Conservation (phyloP, 2,797 vertebrate species). For the Danionella dracula region DNA sequence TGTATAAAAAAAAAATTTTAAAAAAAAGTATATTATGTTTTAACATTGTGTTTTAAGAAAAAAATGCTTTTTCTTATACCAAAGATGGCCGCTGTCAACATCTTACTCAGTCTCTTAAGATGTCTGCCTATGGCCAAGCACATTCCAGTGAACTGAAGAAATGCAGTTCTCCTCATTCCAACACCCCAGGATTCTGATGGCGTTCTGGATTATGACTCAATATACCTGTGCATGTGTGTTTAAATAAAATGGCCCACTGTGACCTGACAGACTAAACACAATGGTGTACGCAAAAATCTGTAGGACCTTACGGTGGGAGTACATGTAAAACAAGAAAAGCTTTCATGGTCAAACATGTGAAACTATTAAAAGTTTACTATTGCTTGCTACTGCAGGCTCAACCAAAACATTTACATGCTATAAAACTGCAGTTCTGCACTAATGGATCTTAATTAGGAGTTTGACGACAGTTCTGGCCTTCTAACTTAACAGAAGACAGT, state of each 20-base stretch:
- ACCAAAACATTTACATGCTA: too few species aligned
- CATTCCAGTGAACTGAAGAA: slow-evolving; percentile 35
- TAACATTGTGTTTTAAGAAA: too few species aligned
- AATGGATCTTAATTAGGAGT: too few species aligned
- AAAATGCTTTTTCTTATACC: too few species aligned
- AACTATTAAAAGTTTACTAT: not conserved
- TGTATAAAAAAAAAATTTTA: too few species aligned
- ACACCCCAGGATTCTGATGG: not conserved
- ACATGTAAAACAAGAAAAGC: slow-evolving; percentile 16
- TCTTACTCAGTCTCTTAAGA: slow-evolving; percentile 26
- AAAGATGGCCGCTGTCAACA: slow-evolving; percentile 1
- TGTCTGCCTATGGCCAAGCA: slow-evolving; percentile 1
- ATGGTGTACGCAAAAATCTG: slow-evolving; percentile 26
- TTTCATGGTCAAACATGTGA: slow-evolving; percentile 41
- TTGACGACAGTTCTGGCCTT: too few species aligned
- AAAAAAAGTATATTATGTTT: too few species aligned
- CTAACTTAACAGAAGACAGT: too few species aligned
- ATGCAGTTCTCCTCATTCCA: not conserved
- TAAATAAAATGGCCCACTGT: not conserved
- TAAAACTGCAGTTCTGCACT: too few species aligned
- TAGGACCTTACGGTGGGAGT: too few species aligned
- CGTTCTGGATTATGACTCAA: too few species aligned
- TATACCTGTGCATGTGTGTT: too few species aligned
- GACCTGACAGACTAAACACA: not conserved
- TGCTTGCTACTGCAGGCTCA: not conserved